These are phyloP conservation scores for Leguminivora glycinivorella DNA, from an alignment of 1,140 invertebrate genomes.

Conservation along the genomic window DNA sequence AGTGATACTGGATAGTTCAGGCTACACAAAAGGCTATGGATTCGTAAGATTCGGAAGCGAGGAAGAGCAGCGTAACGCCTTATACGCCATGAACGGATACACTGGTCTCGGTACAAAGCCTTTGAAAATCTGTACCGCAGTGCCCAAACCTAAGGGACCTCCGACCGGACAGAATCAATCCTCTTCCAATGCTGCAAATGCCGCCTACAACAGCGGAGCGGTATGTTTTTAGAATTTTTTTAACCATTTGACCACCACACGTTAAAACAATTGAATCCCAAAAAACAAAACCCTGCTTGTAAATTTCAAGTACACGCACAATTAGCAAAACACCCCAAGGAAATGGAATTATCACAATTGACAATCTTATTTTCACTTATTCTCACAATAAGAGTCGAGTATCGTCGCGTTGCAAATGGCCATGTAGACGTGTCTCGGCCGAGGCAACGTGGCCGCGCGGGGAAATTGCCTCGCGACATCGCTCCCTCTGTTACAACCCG, in stretches of 20 bases:
- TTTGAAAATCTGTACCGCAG: slow-evolving; percentile 94
- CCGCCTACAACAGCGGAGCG: slow-evolving; percentile 61
- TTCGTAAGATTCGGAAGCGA: slow-evolving; percentile 97
- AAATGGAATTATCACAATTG: too few species aligned
- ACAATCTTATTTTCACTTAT: too few species aligned
- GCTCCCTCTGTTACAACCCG: too few species aligned
- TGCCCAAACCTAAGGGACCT: slow-evolving; percentile 87
- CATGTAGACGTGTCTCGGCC: too few species aligned
- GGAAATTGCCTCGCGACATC: too few species aligned
- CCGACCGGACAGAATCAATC: slow-evolving; percentile 57
- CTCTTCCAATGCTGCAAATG: slow-evolving; percentile 49
- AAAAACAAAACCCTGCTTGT: too few species aligned
- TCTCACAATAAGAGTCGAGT: too few species aligned
- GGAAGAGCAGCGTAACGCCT: slow-evolving; percentile 95
- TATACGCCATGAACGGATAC: slow-evolving; percentile 93
- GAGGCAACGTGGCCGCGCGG: too few species aligned
- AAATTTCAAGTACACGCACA: too few species aligned
- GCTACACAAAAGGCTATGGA: slow-evolving; percentile 97
- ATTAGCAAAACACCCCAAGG: too few species aligned
- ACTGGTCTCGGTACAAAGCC: slow-evolving; percentile 90
- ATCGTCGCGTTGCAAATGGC: too few species aligned
- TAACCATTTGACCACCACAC: slow-evolving; percentile 5
- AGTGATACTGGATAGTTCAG: slow-evolving; percentile 93
- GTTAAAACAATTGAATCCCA: not conserved
- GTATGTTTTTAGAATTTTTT: slow-evolving; percentile 42